phyloP scores from a whole-genome alignment of 2,888 invertebrate species.

The Himalopsyche tibetana region DNA sequence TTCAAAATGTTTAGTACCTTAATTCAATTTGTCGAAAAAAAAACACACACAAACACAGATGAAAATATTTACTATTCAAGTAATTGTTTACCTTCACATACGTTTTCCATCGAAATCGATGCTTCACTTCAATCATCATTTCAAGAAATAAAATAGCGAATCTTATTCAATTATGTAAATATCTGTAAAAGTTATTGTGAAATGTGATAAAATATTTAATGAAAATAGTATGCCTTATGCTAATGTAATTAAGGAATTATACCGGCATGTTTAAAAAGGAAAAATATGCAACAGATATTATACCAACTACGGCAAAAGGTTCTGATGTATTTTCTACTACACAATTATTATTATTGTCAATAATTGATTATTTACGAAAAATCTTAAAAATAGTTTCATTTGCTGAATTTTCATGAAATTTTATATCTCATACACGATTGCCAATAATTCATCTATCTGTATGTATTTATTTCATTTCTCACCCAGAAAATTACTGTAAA shows the following conservation, averaged over 20 bases:
- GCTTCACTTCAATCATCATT: conserved; percentile 48
- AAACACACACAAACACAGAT: conserved; percentile 36
- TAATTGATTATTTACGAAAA: no score
- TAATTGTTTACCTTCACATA: conserved; percentile 53
- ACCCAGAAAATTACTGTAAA: no score
- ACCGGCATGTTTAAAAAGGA: conserved; percentile 10
- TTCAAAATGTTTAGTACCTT: conserved; percentile 61
- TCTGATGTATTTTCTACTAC: neutral
- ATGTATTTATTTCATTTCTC: no score
- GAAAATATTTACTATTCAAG: conserved; percentile 46
- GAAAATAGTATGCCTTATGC: conserved; percentile 56
- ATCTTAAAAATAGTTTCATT: no score
- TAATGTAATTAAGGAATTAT: conserved; percentile 45
- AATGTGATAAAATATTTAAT: conserved; percentile 58
- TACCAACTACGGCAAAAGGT: conserved; percentile 18
- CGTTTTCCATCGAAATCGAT: conserved; percentile 40
- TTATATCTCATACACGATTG: no score
- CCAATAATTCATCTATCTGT: no score
- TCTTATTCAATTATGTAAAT: conserved; percentile 42
- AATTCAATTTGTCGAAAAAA: conserved; percentile 56
- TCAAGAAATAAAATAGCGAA: conserved; percentile 45
- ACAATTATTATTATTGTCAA: no score
- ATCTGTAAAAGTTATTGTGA: conserved; percentile 53
- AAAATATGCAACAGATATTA: neutral
- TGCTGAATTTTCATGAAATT: no score